These are phyloP conservation scores for Ligdia adustata DNA, from an alignment of 2,888 invertebrate species.

Conservation along the genomic window DNA sequence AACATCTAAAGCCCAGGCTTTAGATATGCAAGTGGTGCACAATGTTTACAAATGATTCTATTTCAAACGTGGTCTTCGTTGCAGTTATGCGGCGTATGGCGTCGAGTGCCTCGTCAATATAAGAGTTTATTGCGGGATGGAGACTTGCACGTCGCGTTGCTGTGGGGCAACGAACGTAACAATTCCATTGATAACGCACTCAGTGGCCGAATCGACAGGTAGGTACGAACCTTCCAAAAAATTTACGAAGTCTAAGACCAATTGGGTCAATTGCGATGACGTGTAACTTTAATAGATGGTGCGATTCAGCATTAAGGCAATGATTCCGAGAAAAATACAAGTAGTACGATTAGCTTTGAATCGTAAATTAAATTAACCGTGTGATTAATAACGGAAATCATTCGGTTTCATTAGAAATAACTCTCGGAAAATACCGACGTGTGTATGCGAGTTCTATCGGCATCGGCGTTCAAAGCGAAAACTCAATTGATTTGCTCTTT, in stretches of 20 bases:
- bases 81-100: constrained; percentile 94
- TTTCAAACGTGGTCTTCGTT: constrained; percentile 40
- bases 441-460: constrained; percentile 36
- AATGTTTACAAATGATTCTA: constrained; percentile 31
- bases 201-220: constrained; percentile 88
- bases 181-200: constrained; percentile 88
- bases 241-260: constrained; percentile 22
- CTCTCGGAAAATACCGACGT: constrained; percentile 55
- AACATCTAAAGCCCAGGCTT: constrained; percentile 19
- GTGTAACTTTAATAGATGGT: constrained; percentile 2
- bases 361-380: constrained; percentile 70
- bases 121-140: constrained; percentile 91
- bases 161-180: constrained; percentile 88
- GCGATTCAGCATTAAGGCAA: constrained; percentile 32
- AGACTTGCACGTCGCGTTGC: constrained; percentile 89
- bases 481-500: constrained; percentile 45
- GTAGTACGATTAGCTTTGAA: constrained; percentile 55
- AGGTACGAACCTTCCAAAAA: constrained; percentile 49
- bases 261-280: constrained; percentile 1
- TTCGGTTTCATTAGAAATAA: constrained; percentile 49
- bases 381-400: constrained; percentile 72
- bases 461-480: constrained; percentile 39
- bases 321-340: constrained; percentile 42
- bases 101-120: constrained; percentile 92
- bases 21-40: constrained; percentile 22